Percentiles rank a stretch among this genome's conserved stretches.
These are phyloP conservation scores for Caenorhabditis parvicauda DNA, from an alignment of 2,888 invertebrate genomes.

Conservation along the genomic window DNA sequence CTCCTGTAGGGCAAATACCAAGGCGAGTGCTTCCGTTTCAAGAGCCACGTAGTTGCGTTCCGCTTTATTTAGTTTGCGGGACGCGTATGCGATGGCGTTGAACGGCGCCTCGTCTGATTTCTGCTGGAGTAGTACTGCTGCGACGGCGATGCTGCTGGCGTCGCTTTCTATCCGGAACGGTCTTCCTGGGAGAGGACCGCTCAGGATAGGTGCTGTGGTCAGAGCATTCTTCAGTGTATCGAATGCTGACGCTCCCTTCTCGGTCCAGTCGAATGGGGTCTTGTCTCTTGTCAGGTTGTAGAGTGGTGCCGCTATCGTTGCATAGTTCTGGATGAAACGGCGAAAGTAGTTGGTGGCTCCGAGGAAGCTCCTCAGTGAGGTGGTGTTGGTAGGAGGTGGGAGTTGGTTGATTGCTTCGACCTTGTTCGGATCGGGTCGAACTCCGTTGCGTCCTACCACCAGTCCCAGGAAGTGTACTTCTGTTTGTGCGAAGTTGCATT, in stretches of 20 bases:
- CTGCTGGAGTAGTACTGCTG: constrained; percentile 16
- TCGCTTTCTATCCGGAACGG: constrained; percentile 25
- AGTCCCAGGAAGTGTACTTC: constrained; percentile 28
- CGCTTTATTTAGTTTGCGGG: constrained; percentile 3
- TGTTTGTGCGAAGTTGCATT: constrained; percentile 20
- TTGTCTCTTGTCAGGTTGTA: constrained; percentile 12
- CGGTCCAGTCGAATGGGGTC: constrained; percentile 11
- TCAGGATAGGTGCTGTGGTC: constrained; percentile 11
- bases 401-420: constrained; percentile 11
- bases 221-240: constrained; percentile 6
- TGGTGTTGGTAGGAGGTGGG: constrained; percentile 11
- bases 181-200: constrained; percentile 4
- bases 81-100: constrained; percentile 10
- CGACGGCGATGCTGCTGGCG: constrained; percentile 14
- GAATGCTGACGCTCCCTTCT: constrained; percentile 8
- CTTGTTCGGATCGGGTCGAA: constrained; percentile 26
- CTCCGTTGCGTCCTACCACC: constrained; percentile 18
- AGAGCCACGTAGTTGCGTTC: constrained; percentile 13
- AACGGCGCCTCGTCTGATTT: constrained; percentile 3
- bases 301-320: constrained; percentile 12
- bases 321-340: constrained; percentile 16
- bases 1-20: constrained; percentile 10
- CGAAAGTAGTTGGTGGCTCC: constrained; percentile 18
- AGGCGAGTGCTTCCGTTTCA: constrained; percentile 19
- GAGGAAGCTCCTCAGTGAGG: constrained; percentile 14